phyloP scores from a whole-genome alignment of 1,140 invertebrate species.

The Hestina assimilis region DNA sequence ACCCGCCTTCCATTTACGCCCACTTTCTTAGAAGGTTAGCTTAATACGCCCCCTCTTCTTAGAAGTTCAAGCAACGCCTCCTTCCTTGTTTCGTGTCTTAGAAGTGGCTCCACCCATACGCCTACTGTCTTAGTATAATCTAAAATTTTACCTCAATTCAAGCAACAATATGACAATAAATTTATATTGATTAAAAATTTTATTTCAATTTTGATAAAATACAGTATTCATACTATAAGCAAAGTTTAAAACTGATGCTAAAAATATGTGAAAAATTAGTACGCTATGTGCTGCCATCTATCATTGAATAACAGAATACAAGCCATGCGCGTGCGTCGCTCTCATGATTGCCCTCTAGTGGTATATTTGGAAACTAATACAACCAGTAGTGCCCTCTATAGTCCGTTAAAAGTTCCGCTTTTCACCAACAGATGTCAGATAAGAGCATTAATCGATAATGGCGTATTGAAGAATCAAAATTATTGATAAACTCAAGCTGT shows the following conservation, averaged over 20 bases:
- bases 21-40: constrained; percentile 61
- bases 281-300: not conserved
- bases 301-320: not conserved
- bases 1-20: constrained; percentile 49
- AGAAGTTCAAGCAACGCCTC: constrained; percentile 14
- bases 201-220: no score
- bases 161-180: no score
- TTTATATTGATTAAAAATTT: no score
- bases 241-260: not conserved
- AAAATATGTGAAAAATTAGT: not conserved
- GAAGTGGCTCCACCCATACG: constrained; percentile 26
- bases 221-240: not conserved
- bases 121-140: constrained; percentile 34
- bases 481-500: no score
- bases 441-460: not conserved
- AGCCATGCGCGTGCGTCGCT: constrained; percentile 28
- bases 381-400: not conserved
- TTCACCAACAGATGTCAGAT: constrained; percentile 2
- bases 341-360: constrained; percentile 29
- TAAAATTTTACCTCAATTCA: not conserved
- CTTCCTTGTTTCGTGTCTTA: constrained; percentile 7
- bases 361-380: not conserved
- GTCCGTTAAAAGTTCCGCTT: not conserved
- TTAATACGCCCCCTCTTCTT: constrained; percentile 32
- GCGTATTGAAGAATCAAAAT: no score